Conservation (phyloP, 1,140 invertebrate species). For the Cotesia typhae region DNA sequence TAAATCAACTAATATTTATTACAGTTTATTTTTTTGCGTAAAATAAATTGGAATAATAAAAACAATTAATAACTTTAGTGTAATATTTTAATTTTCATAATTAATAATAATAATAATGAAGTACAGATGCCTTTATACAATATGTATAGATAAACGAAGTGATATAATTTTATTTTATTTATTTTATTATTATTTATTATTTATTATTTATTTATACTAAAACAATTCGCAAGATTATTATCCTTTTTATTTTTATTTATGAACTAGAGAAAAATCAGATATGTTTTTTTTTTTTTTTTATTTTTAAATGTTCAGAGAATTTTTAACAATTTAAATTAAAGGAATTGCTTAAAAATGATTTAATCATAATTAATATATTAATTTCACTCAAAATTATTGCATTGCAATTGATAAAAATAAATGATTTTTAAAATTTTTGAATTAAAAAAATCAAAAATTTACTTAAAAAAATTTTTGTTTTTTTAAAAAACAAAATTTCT, state of each 20-base stretch:
- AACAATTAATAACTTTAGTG: slow-evolving; percentile 47
- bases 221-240: slow-evolving; percentile 48
- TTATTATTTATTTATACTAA: slow-evolving; percentile 16
- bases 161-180: slow-evolving; percentile 38
- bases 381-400: too few relatives aligned
- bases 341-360: too few relatives aligned
- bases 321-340: too few relatives aligned
- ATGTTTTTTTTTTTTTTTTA: neutral
- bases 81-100: slow-evolving; percentile 62
- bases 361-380: too few relatives aligned
- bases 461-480: too few relatives aligned
- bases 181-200: slow-evolving; percentile 13
- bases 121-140: slow-evolving; percentile 64
- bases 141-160: slow-evolving; percentile 64
- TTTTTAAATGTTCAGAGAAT: slow-evolving; percentile 1
- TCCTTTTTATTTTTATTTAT: slow-evolving; percentile 43
- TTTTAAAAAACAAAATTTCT: too few relatives aligned
- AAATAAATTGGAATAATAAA: slow-evolving; percentile 9
- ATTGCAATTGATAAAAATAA: too few relatives aligned
- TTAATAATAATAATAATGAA: slow-evolving; percentile 63
- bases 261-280: slow-evolving; percentile 13
- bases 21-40: too few relatives aligned
- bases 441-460: too few relatives aligned
- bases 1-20: too few relatives aligned
- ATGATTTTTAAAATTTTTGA: too few relatives aligned